Percentiles rank a stretch among this genome's conserved stretches.
phyloP scores from a whole-genome alignment of 2,113 vertebrate species.

The Hydrolagus affinis region DNA sequence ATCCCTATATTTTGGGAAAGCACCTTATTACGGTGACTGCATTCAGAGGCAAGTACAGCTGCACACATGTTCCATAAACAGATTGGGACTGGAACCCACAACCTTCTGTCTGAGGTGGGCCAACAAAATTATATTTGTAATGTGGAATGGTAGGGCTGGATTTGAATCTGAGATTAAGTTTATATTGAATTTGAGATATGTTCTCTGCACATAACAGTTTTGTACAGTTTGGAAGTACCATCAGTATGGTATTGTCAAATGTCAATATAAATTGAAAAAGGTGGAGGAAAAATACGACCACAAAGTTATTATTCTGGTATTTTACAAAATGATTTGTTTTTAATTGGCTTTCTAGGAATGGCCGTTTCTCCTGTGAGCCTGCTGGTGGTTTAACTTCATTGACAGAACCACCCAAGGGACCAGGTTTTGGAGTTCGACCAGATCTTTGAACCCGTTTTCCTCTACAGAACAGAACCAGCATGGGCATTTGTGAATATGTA shows the following conservation, averaged over 20 bases:
- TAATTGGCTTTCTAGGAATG: conserved; percentile 57
- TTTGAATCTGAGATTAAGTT: no score
- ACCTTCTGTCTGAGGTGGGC: no score
- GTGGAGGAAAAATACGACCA: no score
- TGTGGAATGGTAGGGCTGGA: no score
- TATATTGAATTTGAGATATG: no score
- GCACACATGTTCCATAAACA: no score
- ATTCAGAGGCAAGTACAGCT: no score
- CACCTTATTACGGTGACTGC: no score
- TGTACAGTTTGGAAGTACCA: not conserved
- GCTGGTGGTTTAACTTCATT: conserved; percentile 84
- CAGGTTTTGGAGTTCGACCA: conserved; percentile 81
- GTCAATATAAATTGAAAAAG: no score
- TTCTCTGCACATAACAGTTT: not conserved
- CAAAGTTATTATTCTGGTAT: not conserved
- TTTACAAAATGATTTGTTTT: not conserved
- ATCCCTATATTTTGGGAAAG: no score
- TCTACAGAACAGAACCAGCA: not conserved
- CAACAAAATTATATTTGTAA: no score
- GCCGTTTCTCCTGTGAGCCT: conserved; percentile 93
- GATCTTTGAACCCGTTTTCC: conserved; percentile 61
- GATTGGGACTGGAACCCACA: no score
- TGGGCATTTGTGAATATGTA: not conserved
- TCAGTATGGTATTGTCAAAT: not conserved
- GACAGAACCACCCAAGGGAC: conserved; percentile 80